These are phyloP conservation scores for Trididemnum nubilum DNA, from an alignment of 23 tunicate genomes.

Conservation along the genomic window DNA sequence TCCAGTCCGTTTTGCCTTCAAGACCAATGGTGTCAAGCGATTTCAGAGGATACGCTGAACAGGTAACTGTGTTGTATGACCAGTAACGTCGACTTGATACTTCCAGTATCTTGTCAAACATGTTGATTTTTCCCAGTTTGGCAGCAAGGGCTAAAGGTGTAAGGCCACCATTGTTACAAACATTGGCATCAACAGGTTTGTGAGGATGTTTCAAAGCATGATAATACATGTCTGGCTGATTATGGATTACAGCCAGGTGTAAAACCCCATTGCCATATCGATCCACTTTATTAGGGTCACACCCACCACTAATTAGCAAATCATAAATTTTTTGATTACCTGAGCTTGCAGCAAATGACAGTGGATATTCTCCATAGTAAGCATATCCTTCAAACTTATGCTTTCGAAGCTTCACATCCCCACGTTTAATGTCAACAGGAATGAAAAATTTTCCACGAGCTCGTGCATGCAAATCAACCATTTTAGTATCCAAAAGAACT, in stretches of 20 bases:
- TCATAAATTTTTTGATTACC: slow-evolving; percentile 86
- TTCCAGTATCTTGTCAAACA: slow-evolving; percentile 84
- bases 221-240: slow-evolving; percentile 85
- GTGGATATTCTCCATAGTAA: slow-evolving; percentile 87
- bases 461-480: slow-evolving; percentile 63
- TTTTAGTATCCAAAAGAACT: slow-evolving; percentile 48
- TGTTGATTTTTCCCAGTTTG: slow-evolving; percentile 61
- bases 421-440: slow-evolving; percentile 82
- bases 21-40: slow-evolving; percentile 69
- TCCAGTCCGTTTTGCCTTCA: slow-evolving; percentile 83
- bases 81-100: slow-evolving; percentile 64
- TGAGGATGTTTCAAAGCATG: slow-evolving; percentile 60
- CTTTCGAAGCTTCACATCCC: slow-evolving; percentile 63
- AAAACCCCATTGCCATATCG: slow-evolving; percentile 72
- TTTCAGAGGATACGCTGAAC: slow-evolving; percentile 78
- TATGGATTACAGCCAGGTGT: slow-evolving; percentile 83
- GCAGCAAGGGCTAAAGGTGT: slow-evolving; percentile 89
- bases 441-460: slow-evolving; percentile 88
- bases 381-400: slow-evolving; percentile 86
- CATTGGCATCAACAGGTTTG: slow-evolving; percentile 46
- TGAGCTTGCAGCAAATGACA: slow-evolving; percentile 86
- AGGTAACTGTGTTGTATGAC: slow-evolving; percentile 80
- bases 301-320: slow-evolving; percentile 44
- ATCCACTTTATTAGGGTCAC: slow-evolving; percentile 55
- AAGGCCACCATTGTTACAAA: slow-evolving; percentile 37